Percentiles rank a stretch among this genome's conserved stretches.
phyloP scores from a whole-genome alignment of 2,797 vertebrate species.

The Taeniopygia guttata region DNA sequence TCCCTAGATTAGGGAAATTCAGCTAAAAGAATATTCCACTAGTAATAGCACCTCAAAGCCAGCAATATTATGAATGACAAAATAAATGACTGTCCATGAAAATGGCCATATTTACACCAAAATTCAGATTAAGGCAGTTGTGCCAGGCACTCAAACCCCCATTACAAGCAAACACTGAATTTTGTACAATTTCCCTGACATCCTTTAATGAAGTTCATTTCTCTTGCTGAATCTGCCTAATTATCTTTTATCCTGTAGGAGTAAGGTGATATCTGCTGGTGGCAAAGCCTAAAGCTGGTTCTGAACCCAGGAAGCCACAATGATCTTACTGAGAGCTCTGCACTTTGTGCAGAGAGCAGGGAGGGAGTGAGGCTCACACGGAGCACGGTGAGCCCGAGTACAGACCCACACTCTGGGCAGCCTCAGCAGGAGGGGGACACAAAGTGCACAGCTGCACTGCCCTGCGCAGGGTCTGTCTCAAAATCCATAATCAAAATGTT shows the following conservation, averaged over 20 bases:
- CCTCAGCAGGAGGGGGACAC: not conserved
- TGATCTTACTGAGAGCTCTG: not conserved
- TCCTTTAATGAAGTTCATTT: not conserved
- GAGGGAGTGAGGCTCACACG: rapidly evolving
- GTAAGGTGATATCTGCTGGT: not conserved
- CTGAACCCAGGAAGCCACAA: not conserved
- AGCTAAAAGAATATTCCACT: not conserved
- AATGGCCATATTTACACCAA: not conserved
- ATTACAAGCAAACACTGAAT: not conserved
- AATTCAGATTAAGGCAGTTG: not conserved
- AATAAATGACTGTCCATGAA: not conserved
- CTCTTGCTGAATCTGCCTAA: not conserved
- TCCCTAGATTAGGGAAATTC: not conserved
- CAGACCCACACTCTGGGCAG: not conserved
- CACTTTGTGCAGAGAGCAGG: not conserved
- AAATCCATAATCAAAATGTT: not conserved
- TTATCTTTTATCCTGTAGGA: rapidly evolving
- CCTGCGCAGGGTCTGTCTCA: not conserved
- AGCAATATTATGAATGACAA: not conserved
- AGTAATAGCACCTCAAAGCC: not conserved
- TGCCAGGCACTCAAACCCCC: not conserved
- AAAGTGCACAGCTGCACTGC: not conserved
- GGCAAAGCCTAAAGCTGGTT: not conserved
- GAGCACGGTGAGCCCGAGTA: not conserved
- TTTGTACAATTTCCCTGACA: not conserved